Evolutionary conservation across 2,888 invertebrate genomes (phyloP), one percentile per base, ranked within the genome.

Genomic region (Diabrotica balteata): DNA sequence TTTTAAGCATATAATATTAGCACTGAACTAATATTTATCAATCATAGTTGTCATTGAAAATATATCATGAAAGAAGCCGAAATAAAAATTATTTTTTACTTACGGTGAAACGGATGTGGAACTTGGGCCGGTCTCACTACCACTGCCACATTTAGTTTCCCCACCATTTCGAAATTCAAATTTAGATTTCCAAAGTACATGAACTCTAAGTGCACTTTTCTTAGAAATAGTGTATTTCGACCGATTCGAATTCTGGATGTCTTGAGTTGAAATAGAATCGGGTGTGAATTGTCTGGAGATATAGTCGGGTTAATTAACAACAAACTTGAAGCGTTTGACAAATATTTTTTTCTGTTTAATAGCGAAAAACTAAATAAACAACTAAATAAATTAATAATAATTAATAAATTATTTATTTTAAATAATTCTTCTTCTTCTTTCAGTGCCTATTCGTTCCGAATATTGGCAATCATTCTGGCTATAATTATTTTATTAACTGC

Each of bases 81-180:
- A 59, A 60, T 7, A 22, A 47, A 50, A 60, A 22, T 52, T 57
- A 60, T 58, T 69, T 70, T 74, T 68, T 68, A 76, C 81, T 81
- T 77, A 81, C 81, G 74, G 68, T 65, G 71, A 63, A 68, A 71
- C 66, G 76, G 80, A 78, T 81, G 82, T 80, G 81, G 75, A 78
- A 79, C 79, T 77, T 74, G 75, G 74, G 80, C 82, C 80, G 80
- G 82, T 80, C 79, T 71, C 79, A 78, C 76, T 79, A 79, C 79
- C 81, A 83, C 83, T 83, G 80, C 73, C 72, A 74, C 72, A 67
- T 72, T 73, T 68, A 68, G 70, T 77, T 71, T 75, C 81, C 82
- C 82, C 81, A 75, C 81, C 72, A 77, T 75, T 77, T 77, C 71
- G 73, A 75, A 72, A 68, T 76, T 77, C 78, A 79, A 79, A 79